Evolutionary conservation across 2,888 invertebrate species (phyloP), one percentile per base, ranked within the genome.

Genomic region (Eilema sororculum): DNA sequence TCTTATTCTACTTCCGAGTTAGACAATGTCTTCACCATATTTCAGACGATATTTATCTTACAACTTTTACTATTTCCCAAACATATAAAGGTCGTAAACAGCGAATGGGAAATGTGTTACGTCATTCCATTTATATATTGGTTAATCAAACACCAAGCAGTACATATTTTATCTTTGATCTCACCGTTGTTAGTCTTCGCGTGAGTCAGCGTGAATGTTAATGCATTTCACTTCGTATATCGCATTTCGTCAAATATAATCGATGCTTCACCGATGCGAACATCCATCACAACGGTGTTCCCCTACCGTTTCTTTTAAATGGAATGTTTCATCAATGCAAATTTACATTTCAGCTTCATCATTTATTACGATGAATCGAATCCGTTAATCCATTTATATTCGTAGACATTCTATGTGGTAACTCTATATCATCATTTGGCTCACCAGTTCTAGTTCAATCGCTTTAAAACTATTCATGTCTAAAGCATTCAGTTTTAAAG

Each of bases 131-230:
- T 76, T 74, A 69, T 73, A 70, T 79, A 77, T 75, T 77, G 74
- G 79, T 79, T 83, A 82, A 84, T 83, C 77, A 76, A 76, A 84
- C 75, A 77, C 78, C 77, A 52, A 71, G 72, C 78, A 68, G 78
- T 82, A 85, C 83, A 82, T 82, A 83, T 81, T 84, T 86, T 85
- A 86, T 83, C 83, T 84, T 68, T 79, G 75, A 79, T 86, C 83
- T 77, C 59, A 30, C 28, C 28, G 80, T 78, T 79, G 83, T 81
- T 82, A 79, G 78, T 83, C 80, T 81, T 73, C 79, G 78, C 77
- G 87, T 94, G 93, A 93, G 84, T 92, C 91, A 90, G 91, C 92
- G 74, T 84, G 86, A 92, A 91, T 91, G 89, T 87, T 93, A 94
- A 94, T 94, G 93, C 93, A 93, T 93, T 91, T 86, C 84, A 84